Evolutionary conservation across 2,797 vertebrate genomes (phyloP), one percentile per base, ranked within the genome.

Genomic region (Zalophus californianus): DNA sequence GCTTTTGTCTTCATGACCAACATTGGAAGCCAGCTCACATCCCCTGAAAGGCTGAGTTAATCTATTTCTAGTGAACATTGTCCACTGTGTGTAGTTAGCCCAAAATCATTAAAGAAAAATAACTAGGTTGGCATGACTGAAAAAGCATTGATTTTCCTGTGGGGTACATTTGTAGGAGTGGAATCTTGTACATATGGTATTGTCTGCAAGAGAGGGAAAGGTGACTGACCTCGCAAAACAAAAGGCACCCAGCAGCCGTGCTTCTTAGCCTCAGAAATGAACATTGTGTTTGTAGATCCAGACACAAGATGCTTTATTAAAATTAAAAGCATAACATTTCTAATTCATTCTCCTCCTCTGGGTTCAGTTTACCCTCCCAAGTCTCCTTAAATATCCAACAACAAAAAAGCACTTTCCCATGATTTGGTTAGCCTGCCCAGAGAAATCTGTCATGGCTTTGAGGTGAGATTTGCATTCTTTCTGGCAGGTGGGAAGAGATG

Each of bases 61-160:
- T 97, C 58, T 96, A 96, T 97, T 97, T 91, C 77, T 91, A 18
- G 60, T 94, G 96, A 23, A 60, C 95, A 97, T 94, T 95, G 66
- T 94, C 96, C 29, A 1, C 94, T 90, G 73, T 97, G 77, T 97
- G 41, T 93, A 78, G 79, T 97, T 93, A 96, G n/a, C 86, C 35
- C 54, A 4, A 90, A 32, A 90, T 91, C 94, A 93, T 95, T 97
- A 97, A 96, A 97, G 96, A 79, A 93, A 97, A 98, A 96, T 89
- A 97, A 78, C 50, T 96, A 92, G 86, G 88, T 7, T 16, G 50
- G 48, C 52, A 94, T 75, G 91, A 32, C 66, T 9, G 35, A 94
- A 38, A 92, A 91, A 82, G 89, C 95, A 83, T 27, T 14, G 90
- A 95, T 98, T 89, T 86, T 97, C 54, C 90, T 48, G 4, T n/a